Base-by-base conservation (phyloP, 1,140 invertebrate genomes). In the Tetragonula clypearis region DNA sequence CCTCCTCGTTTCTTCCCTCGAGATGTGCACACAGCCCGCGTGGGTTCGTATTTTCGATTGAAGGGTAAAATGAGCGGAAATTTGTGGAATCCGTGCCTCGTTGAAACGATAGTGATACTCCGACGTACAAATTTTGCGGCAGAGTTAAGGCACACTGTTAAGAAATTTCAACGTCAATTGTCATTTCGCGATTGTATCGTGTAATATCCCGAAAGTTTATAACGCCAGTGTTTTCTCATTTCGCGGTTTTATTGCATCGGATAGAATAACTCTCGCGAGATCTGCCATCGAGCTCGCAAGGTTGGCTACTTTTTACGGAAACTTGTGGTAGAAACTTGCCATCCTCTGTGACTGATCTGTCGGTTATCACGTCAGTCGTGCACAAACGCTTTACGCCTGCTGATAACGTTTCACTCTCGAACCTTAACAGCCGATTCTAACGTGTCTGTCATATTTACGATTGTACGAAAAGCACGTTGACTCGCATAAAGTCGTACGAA, bases 341-440 rank as follows among this genome's bases (percentile, higher is more conserved):
- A 62, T 69, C 41, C 21, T 49, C 26, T 21, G 58, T 12, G 69
- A 80, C 41, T 53, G n/a, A 15, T 21, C 15, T 73, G 8, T n/a
- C 30, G 23, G 49, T 58, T 60, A 71, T 85, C 84, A 72, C 78
- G 82, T 82, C 85, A 78, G 79, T 85, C 72, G 58, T 60, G 68
- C 56, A 85, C 86, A 90, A 87, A 86, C 86, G 85, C 65, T 83
- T 89, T 72, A 79, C 79, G 71, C 76, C 83, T 60, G 19, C 26
- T 56, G 84, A 86, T 86, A 86, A 85, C 86, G 71, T 87, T 90
- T 90, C 90, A 91, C 81, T 41, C 62, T 17, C 53, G 65, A 62
- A 68, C 30, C 62, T 73, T 81, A 88, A 88, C 85, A 91, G 78
- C 75, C 78, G 77, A 87, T 74, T 85, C 76, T 89, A 86, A 92